These are phyloP conservation scores for Prosapia bicincta DNA, from an alignment of 2,888 invertebrate species.

Conservation along the genomic window DNA sequence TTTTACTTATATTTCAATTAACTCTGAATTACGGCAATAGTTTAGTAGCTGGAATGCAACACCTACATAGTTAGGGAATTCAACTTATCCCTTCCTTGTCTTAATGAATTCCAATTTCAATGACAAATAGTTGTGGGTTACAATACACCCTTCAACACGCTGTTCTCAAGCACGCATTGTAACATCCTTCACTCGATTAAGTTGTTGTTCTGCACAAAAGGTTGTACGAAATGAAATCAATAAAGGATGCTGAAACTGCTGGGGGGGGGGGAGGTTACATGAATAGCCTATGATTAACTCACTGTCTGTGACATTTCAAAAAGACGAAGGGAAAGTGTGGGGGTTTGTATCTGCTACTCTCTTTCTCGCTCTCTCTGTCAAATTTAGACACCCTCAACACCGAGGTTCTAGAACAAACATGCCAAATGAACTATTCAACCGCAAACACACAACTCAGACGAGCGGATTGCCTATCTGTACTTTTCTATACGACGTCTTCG, in stretches of 20 bases:
- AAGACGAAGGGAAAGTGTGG: not conserved
- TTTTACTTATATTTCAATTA: too few relatives aligned
- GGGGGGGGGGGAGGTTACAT: not conserved
- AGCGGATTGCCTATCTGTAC: not conserved
- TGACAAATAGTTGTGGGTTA: not conserved
- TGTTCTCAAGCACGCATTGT: not conserved
- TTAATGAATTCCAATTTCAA: not conserved
- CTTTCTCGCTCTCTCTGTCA: not conserved
- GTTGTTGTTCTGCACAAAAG: not conserved
- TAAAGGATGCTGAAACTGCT: not conserved
- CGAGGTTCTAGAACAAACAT: not conserved
- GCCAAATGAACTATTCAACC: conserved; percentile 2
- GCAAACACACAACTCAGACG: not conserved
- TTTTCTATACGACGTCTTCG: not conserved
- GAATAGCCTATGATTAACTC: conserved; percentile 2
- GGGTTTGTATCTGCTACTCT: not conserved
- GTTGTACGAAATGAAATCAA: not conserved
- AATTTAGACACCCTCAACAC: not conserved
- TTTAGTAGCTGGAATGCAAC: too few relatives aligned
- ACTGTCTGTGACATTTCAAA: not conserved
- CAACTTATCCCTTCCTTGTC: not conserved
- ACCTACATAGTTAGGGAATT: too few relatives aligned
- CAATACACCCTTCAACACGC: not conserved
- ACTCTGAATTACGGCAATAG: too few relatives aligned
- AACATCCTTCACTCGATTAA: not conserved